Evolutionary conservation across 2,797 vertebrate genomes (phyloP), one percentile per base, ranked within the genome.

Genomic region (Melanotaenia boesemani): DNA sequence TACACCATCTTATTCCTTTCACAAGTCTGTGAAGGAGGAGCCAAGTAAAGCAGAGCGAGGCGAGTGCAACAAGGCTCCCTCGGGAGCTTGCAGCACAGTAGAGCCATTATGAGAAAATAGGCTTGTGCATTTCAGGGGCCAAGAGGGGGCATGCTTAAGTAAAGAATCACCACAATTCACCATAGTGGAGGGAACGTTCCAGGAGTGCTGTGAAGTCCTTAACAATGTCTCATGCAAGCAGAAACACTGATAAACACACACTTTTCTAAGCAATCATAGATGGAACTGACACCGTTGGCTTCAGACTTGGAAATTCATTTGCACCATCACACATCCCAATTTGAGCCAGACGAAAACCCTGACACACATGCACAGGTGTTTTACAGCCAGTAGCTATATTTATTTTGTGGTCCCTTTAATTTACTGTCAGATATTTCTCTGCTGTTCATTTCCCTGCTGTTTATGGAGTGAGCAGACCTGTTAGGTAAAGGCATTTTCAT

Each of bases 71-170:
- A 64, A 50, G 57, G 59, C 26, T 90, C 93, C 88, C 87, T 0
- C 7, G 92, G 91, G 93, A 93, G 69, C 62, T 41, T 37, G 83
- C 82, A 88, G 79, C 86, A 77, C 76, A 75, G 91, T 78, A 76
- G 71, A 91, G 87, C 85, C 83, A 93, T 94, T 93, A 94, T 81
- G 76, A 62, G 68, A 77, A 91, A 93, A 91, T 88, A 86, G 90
- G 85, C 84, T 83, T 7, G 63, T 52, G 55, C 87, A 87, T 92
- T 92, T 90, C 86, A 74, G 79, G 79, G 91, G 92, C 86, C 92
- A 92, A 92, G 89, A 78, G 86, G 91, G 91, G 89, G 79, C 88
- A 88, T 70, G 86, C 87, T 93, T 92, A 91, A 90, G 86, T 86
- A 93, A 94, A 93, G 84, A 87, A 90, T 84, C 72, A 71, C 78